Evolutionary conservation across 2,797 vertebrate species (phyloP).

Genomic region (Gobionotothen gibberifrons): DNA sequence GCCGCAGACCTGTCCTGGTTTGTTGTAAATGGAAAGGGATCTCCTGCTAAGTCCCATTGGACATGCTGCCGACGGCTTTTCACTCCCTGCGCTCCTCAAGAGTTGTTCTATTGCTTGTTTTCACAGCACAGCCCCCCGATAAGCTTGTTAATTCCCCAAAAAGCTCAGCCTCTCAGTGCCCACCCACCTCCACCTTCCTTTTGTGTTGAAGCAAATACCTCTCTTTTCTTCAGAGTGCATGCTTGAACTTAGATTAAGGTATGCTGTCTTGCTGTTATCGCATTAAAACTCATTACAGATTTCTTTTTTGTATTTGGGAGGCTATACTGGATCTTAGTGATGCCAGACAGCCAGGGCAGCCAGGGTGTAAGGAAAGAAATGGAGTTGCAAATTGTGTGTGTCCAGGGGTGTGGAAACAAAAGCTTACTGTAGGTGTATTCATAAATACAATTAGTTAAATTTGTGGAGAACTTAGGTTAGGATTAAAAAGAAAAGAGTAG

Average conservation of each 20-base stretch:
- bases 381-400: neutral
- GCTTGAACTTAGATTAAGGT: slow-evolving; percentile 57
- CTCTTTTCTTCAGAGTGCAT: slow-evolving; percentile 37
- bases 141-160: slow-evolving; percentile 74
- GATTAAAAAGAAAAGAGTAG: neutral
- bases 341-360: neutral
- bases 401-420: neutral
- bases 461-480: neutral
- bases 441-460: neutral
- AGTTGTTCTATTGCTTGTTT: slow-evolving; percentile 69
- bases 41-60: slow-evolving; percentile 59
- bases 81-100: slow-evolving; percentile 55
- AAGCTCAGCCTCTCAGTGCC: slow-evolving; percentile 55
- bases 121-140: slow-evolving; percentile 60
- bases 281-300: slow-evolving; percentile 42
- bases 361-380: neutral
- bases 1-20: slow-evolving; percentile 45
- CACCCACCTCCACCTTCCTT: slow-evolving; percentile 55
- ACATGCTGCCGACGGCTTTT: slow-evolving; percentile 60
- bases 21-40: slow-evolving; percentile 56
- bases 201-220: slow-evolving; percentile 43
- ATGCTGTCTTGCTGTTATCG: slow-evolving; percentile 46
- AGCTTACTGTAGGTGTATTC: neutral
- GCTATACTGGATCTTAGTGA: neutral
- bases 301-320: slow-evolving; percentile 13